Conservation (phyloP, 2,797 vertebrate species). For the Meriones psammophilus region DNA sequence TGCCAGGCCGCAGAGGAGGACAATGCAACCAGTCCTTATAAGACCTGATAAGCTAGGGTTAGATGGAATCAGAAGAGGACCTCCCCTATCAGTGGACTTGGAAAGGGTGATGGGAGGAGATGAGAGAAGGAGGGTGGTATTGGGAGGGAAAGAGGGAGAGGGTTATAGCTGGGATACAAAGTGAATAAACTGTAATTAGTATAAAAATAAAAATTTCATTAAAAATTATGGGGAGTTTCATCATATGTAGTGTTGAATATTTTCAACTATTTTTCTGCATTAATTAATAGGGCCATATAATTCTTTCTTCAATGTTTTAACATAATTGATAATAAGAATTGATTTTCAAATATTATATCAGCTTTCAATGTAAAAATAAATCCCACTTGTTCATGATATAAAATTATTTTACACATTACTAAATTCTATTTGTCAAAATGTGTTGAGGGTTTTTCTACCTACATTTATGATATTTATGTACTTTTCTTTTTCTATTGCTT, state of each 20-base stretch:
- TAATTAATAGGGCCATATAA: neutral
- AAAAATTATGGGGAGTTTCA: neutral
- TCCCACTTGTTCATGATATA: neutral
- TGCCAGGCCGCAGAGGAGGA: no score
- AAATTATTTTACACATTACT: neutral
- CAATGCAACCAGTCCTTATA: no score
- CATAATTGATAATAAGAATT: neutral
- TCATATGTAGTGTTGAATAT: neutral
- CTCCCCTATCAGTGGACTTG: no score
- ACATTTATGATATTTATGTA: neutral
- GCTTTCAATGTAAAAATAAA: neutral
- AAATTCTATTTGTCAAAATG: neutral
- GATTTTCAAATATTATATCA: constrained; percentile 11
- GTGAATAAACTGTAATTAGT: no score
- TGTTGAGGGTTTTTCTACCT: neutral
- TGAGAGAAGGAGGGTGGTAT: no score
- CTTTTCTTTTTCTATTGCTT: neutral
- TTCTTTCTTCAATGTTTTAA: neutral
- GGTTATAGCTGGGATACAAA: no score
- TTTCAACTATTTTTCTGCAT: neutral
- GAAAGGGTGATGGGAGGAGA: no score
- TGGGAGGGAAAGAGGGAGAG: no score
- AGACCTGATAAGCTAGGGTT: no score
- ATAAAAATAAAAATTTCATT: no score
- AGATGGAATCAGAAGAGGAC: no score